phyloP scores from a whole-genome alignment of 2,797 vertebrate species.

The Acanthurus leucopareius region DNA sequence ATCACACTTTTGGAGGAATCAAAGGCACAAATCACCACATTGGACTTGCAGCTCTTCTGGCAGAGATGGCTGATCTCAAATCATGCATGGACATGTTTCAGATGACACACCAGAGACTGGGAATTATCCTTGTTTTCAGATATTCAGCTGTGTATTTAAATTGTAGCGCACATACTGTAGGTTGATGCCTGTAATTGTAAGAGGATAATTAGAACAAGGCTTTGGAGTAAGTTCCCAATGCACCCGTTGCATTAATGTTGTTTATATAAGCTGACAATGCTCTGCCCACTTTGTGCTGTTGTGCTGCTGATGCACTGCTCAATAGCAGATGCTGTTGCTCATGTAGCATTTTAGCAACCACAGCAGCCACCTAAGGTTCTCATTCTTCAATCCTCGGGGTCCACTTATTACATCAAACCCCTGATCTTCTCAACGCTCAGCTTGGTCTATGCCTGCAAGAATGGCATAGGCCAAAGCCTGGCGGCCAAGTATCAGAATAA shows the following conservation, averaged over 20 bases:
- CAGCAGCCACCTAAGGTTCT: constrained; percentile 11
- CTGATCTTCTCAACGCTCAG: background rate
- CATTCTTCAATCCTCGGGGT: constrained; percentile 10
- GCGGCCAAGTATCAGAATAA: no score
- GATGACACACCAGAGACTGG: background rate
- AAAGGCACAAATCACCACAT: background rate
- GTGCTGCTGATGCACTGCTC: constrained; percentile 22
- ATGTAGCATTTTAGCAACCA: constrained; percentile 8
- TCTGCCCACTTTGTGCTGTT: background rate
- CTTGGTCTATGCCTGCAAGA: background rate
- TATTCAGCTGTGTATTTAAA: background rate
- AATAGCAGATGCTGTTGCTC: constrained; percentile 28
- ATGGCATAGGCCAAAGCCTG: background rate
- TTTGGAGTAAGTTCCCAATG: constrained; percentile 26
- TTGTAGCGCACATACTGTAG: background rate
- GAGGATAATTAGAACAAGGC: constrained; percentile 10
- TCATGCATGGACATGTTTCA: background rate
- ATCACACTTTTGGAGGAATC: constrained; percentile 6
- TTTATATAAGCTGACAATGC: constrained; percentile 43
- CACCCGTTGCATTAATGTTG: constrained; percentile 39
- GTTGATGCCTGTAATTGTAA: constrained; percentile 20
- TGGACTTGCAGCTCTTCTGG: background rate
- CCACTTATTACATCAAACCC: constrained; percentile 3
- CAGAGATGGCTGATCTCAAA: background rate
- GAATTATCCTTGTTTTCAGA: background rate